These are phyloP conservation scores for Atractosteus spatula DNA, from an alignment of 2,113 vertebrate genomes.

Conservation along the genomic window DNA sequence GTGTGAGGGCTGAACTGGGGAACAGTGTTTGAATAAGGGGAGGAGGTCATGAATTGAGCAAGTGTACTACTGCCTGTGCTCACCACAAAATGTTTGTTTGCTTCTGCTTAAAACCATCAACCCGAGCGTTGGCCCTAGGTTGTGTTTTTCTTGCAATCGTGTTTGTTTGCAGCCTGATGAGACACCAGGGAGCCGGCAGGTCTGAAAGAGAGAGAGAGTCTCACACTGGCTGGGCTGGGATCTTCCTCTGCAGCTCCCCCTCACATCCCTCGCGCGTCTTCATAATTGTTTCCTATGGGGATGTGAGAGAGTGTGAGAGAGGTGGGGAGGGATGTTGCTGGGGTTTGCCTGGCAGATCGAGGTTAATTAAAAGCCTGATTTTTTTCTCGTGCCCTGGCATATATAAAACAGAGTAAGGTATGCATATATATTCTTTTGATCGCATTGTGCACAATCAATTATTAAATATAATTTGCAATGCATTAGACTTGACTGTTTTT, in stretches of 20 bases:
- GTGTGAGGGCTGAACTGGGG: too few relatives aligned
- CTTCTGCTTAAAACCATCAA: neutral
- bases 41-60: too few relatives aligned
- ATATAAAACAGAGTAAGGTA: conserved; percentile 41
- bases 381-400: neutral
- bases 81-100: neutral
- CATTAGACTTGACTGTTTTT: conserved; percentile 48
- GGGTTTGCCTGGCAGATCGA: conserved; percentile 2
- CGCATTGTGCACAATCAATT: conserved; percentile 51
- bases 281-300: conserved; percentile 28
- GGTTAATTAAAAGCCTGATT: conserved; percentile 11
- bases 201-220: neutral
- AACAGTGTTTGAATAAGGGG: too few relatives aligned
- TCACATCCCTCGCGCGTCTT: conserved; percentile 26
- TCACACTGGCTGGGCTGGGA: too few relatives aligned
- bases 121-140: neutral
- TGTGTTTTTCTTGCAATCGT: neutral
- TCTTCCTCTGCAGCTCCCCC: neutral
- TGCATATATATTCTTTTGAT: conserved; percentile 58
- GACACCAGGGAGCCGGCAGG: neutral
- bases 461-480: conserved; percentile 62
- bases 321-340: conserved; percentile 16
- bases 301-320: neutral
- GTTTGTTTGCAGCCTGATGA: neutral
- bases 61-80: neutral